Percentiles rank a stretch among this genome's conserved stretches.
These are phyloP conservation scores for Spisula subtruncata DNA, from an alignment of 2,888 invertebrate genomes.

Conservation along the genomic window DNA sequence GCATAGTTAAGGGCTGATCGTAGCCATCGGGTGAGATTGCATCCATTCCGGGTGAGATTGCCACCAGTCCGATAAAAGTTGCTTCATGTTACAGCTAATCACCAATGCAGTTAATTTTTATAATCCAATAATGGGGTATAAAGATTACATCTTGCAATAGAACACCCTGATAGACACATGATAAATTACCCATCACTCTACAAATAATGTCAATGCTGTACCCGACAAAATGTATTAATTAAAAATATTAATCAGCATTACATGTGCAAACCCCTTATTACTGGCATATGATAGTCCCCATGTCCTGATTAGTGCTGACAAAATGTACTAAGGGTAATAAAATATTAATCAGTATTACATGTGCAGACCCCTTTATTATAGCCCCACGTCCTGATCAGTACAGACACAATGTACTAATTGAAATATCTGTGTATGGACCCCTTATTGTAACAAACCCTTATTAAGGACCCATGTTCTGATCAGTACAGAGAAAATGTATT, in stretches of 20 bases:
- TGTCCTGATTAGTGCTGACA: no score
- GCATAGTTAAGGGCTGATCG: not conserved
- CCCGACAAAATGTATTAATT: not conserved
- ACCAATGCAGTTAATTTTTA: conserved; percentile 18
- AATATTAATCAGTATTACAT: no score
- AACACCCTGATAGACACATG: not conserved
- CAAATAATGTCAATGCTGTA: not conserved
- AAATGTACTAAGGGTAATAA: no score
- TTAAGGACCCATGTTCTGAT: no score
- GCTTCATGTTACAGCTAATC: conserved; percentile 9
- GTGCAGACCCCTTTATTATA: no score
- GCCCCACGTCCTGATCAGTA: no score
- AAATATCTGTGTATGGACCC: no score
- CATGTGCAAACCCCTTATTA: no score
- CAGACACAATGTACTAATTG: no score
- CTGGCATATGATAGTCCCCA: no score
- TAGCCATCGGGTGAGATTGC: not conserved
- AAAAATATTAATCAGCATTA: not conserved
- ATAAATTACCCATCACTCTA: conserved; percentile 11
- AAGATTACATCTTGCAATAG: not conserved
- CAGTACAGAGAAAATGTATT: no score
- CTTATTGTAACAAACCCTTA: no score
- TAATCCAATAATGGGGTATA: conserved; percentile 17
- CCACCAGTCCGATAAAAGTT: not conserved
- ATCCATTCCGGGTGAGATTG: not conserved